Conservation (phyloP, 2,888 invertebrate species). For the Patella ulyssiponensis region DNA sequence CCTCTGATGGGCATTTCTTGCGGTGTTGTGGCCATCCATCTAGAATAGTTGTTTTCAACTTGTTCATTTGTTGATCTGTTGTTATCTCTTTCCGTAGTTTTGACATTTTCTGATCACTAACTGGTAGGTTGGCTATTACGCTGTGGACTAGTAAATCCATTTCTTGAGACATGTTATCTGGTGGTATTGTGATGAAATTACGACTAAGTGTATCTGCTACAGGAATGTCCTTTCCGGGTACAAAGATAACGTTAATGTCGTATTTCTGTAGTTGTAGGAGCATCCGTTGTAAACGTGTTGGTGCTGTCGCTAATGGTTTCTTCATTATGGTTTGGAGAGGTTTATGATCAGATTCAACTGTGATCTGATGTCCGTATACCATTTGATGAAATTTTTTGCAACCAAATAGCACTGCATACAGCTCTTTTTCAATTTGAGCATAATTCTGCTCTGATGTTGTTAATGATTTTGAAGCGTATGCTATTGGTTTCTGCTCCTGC, state of each 20-base stretch:
- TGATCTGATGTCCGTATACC: constrained; percentile 7
- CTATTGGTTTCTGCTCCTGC: constrained; percentile 30
- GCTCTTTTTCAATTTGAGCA: constrained; percentile 36
- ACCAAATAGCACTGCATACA: constrained; percentile 16
- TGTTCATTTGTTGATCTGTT: constrained; percentile 14
- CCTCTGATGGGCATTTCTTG: background rate
- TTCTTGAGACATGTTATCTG: constrained; percentile 28
- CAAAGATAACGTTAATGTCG: constrained; percentile 12
- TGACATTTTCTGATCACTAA: constrained; percentile 33
- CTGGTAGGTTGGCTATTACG: constrained; percentile 28
- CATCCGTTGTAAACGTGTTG: constrained; percentile 18
- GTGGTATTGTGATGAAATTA: constrained; percentile 29
- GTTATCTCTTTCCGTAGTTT: constrained; percentile 28
- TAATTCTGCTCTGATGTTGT: constrained; percentile 27
- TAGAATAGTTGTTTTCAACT: constrained; percentile 11
- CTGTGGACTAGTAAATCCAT: constrained; percentile 36
- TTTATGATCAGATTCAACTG: constrained; percentile 23
- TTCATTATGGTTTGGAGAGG: constrained; percentile 25
- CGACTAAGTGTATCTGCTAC: constrained; percentile 13
- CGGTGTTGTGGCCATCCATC: constrained; percentile 17
- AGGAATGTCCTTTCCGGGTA: constrained; percentile 16
- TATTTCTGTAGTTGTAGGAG: constrained; percentile 18
- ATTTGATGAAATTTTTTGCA: constrained; percentile 21
- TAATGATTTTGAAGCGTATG: constrained; percentile 30
- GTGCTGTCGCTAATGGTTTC: constrained; percentile 14